Percentiles rank a stretch among this genome's conserved stretches.
phyloP scores from a whole-genome alignment of 2,113 vertebrate species.

The Hippocampus barbouri region DNA sequence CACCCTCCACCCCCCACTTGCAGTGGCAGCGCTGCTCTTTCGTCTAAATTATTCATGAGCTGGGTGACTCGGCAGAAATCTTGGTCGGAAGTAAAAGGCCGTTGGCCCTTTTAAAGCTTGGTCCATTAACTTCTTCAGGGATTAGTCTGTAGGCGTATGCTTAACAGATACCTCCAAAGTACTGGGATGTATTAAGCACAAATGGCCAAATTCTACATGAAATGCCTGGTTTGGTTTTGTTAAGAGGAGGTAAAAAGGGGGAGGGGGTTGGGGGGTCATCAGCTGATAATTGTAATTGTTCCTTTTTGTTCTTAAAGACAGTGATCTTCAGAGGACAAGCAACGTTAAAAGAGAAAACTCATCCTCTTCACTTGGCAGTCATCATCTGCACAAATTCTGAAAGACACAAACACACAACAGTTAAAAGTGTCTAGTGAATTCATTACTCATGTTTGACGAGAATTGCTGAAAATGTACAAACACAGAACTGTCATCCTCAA shows the following conservation, averaged over 20 bases:
- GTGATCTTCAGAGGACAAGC: conserved; percentile 78
- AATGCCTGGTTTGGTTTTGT: conserved; percentile 28
- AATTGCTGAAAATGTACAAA: background rate
- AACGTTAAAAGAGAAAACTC: conserved; percentile 63
- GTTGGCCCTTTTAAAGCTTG: conserved; percentile 77
- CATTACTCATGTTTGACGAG: background rate
- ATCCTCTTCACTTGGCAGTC: conserved; percentile 84
- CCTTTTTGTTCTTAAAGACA: conserved; percentile 68
- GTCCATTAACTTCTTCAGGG: conserved; percentile 78
- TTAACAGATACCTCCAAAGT: conserved; percentile 68
- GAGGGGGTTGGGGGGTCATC: conserved; percentile 18
- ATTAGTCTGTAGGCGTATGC: conserved; percentile 72
- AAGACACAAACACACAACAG: conserved; percentile 15
- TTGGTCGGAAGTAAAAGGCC: conserved; percentile 61
- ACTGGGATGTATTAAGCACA: conserved; percentile 65
- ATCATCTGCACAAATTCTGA: conserved; percentile 94
- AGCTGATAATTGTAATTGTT: conserved; percentile 52
- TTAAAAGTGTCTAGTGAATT: background rate
- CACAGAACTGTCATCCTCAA: background rate
- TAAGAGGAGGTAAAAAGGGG: conserved; percentile 18
- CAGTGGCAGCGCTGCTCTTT: conserved; percentile 52
- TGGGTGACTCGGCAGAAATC: conserved; percentile 59
- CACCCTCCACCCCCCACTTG: conserved; percentile 23
- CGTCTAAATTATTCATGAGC: conserved; percentile 64
- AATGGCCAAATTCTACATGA: conserved; percentile 65